These are phyloP conservation scores for Mystacornis crossleyi DNA, from an alignment of 2,113 vertebrate species.

Conservation along the genomic window DNA sequence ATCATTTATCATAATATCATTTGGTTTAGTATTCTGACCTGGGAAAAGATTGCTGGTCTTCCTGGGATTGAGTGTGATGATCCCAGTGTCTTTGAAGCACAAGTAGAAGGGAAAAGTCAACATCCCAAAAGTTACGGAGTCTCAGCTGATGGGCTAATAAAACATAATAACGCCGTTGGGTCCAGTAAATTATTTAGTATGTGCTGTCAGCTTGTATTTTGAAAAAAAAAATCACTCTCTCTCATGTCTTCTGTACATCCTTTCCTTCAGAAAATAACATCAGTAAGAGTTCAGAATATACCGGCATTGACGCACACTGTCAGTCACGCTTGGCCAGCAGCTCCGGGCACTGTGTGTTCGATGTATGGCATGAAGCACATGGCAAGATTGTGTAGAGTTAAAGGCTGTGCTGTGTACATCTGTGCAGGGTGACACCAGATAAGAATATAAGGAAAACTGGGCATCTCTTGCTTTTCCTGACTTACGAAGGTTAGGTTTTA, in stretches of 20 bases:
- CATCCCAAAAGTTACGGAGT: not conserved
- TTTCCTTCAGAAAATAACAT: not conserved
- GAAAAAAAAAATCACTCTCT: not conserved
- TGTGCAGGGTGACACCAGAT: not conserved
- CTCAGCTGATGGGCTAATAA: not conserved
- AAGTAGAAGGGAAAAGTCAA: not conserved
- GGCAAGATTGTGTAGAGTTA: not conserved
- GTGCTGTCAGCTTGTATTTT: not conserved
- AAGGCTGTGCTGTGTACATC: not conserved
- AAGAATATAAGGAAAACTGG: not conserved
- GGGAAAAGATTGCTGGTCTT: not conserved
- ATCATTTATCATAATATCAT: not conserved
- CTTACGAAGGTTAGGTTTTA: not conserved
- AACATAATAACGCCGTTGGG: fast-evolving
- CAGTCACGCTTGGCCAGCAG: not conserved
- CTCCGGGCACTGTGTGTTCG: not conserved
- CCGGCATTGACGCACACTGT: not conserved
- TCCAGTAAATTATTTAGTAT: not conserved
- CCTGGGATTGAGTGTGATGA: not conserved
- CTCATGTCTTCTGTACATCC: not conserved
- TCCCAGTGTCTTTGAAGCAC: not conserved
- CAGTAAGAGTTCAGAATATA: not conserved
- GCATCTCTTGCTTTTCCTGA: not conserved
- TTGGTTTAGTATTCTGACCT: not conserved
- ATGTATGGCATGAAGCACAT: fast-evolving